Percentiles rank a stretch among this genome's conserved stretches.
Evolutionary conservation across 2,888 invertebrate genomes (phyloP).

Genomic region (Nymphalis polychloros): DNA sequence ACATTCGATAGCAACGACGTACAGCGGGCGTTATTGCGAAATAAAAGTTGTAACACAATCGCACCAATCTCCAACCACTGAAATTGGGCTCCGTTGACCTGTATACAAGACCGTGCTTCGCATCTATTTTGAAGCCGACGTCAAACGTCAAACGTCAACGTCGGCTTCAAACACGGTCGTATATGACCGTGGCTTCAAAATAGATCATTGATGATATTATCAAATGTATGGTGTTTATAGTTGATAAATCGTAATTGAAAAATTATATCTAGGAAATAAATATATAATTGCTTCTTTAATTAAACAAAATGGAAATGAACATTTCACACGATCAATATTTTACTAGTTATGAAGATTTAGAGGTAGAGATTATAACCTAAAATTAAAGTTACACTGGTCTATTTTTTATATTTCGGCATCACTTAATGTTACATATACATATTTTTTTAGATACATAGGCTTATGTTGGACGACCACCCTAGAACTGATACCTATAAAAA

Average conservation of each 20-base stretch:
- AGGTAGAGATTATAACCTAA: slow-evolving; percentile 79
- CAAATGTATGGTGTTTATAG: neutral
- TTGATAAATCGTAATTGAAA: neutral
- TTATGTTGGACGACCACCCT: slow-evolving; percentile 89
- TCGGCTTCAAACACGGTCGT: too few species aligned
- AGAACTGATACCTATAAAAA: slow-evolving; percentile 90
- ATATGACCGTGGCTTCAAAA: too few species aligned
- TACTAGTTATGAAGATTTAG: slow-evolving; percentile 87
- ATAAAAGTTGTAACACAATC: too few species aligned
- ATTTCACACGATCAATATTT: slow-evolving; percentile 80
- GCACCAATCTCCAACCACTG: too few species aligned
- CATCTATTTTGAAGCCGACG: too few species aligned
- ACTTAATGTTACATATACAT: slow-evolving; percentile 2
- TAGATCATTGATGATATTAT: too few species aligned
- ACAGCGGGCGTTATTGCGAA: too few species aligned
- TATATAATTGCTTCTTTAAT: neutral
- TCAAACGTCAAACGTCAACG: too few species aligned
- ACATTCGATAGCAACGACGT: too few species aligned
- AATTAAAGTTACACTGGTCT: neutral
- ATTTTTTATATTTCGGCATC: neutral
- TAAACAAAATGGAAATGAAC: slow-evolving; percentile 48
- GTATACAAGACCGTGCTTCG: too few species aligned
- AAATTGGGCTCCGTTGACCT: too few species aligned
- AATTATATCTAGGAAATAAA: neutral
- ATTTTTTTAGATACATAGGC: slow-evolving; percentile 85